Evolutionary conservation across 23 tunicate genomes (phyloP), one percentile per base, ranked within the genome.

Genomic region (Styela clava): DNA sequence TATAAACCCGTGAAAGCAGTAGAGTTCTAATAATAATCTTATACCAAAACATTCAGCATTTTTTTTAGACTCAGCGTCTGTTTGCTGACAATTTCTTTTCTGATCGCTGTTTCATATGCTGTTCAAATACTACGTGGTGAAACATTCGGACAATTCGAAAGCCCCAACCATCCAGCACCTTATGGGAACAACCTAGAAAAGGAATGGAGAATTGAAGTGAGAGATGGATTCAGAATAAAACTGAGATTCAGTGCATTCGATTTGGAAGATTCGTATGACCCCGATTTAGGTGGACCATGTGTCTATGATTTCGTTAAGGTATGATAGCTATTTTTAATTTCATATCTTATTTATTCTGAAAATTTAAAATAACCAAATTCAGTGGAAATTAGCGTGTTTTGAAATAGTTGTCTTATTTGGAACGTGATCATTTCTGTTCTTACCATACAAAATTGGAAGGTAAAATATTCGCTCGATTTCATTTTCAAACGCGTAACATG

Each of bases 261-360:
- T 29, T 84, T 88, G 36, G 93, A 88, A 83, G 93, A 88, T 70
- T 73, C 78, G 9, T 35, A 73, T 30, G 78, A 73, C 9, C 71
- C 71, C n/a, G 31, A 25, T 18, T n/a, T n/a, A n/a, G 89, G 84
- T 26, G 89, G 96, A 16, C 73, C 83, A 32, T 90, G 96, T 36
- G 81, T 68, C 26, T 90, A 90, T 61, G 96, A 90, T 61, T 90
- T 80, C 63, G 73, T 90, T 2, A 30, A 56, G 86, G 96, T 90
- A 34, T 22, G 20, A 63, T 32, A 18, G 61, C 19, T 19, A 28
- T 29, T 24, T 62, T 74, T 25, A 16, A 16, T 16, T n/a, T n/a
- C n/a, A n/a, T n/a, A n/a, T n/a, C n/a, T n/a, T n/a, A n/a, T n/a
- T n/a, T n/a, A n/a, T n/a, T n/a, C n/a, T n/a, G 0, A 0, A 21